Base-by-base conservation (phyloP, 2,888 invertebrate species). In the Conistra vaccinii region DNA sequence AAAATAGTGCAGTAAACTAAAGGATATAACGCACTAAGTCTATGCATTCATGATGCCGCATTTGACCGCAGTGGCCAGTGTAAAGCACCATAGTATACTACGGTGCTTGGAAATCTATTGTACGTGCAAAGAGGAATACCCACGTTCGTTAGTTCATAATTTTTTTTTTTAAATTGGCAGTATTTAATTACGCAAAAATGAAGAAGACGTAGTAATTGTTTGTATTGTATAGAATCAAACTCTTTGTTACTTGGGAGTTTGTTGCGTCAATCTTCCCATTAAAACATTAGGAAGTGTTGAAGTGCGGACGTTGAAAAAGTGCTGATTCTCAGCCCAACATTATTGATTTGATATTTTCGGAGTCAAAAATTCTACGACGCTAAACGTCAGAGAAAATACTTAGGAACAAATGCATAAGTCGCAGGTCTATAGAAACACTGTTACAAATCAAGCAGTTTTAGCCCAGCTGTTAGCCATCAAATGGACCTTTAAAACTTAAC, bases 1-100 rank as follows among this genome's bases (percentile, higher is more conserved):
- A 57, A 77, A 80, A 80, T 73, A 63, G 73, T 42, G 57, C 60
- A 53, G 80, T 80, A 58, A 73, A 80, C 58, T 73, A 63, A 63
- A 80, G 62, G 76, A 73, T 32, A 17, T 32, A 62, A 71, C 48
- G 62, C 55, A 48, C 32, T 58, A 58, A 77, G 62, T 77, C 76
- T 42, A 57, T 62, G 26, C 73, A 80, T 80, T 57, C 73, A 62
- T 80, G 73, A 73, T 35, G 57, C 63, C 51, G 80, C 73, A 63
- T 58, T 80, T 45, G 42, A 77, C 80, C 63, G 63, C 77, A 77
- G 80, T 73, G 51, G 26, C 42, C 20, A 45, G 51, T 63, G 6
- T 51, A 80, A 62, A 80, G 32, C 17, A 26, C 32, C 20, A 7
- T 42, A 48, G 9, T 72, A n/a, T 20, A 32, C n/a, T n/a, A n/a